Evolutionary conservation across 2,888 invertebrate species (phyloP).

Genomic region (Tholera decimalis): DNA sequence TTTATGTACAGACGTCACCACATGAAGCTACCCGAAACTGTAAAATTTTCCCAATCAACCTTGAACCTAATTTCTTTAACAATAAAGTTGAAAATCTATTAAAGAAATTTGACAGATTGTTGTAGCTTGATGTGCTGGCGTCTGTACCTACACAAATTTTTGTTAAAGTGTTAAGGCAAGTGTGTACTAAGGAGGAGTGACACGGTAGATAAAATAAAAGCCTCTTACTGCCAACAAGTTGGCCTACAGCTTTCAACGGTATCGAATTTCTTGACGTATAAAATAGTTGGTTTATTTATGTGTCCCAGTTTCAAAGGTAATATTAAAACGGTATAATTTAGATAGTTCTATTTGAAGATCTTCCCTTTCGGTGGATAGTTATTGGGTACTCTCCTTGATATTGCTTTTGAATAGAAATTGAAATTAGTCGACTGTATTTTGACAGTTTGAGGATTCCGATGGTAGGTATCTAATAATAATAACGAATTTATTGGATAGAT

Average conservation of each 20-base stretch:
- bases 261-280: conserved; percentile 36
- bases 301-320: conserved; percentile 37
- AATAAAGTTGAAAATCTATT: too few species aligned
- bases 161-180: conserved; percentile 34
- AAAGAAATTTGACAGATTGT: too few species aligned
- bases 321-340: conserved; percentile 42
- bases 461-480: neutral
- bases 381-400: conserved; percentile 3
- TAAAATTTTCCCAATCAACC: too few species aligned
- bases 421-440: conserved; percentile 17
- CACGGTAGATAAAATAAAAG: conserved; percentile 45
- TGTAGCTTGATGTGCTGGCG: too few species aligned
- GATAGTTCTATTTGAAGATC: conserved; percentile 38
- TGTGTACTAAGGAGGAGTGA: conserved; percentile 32
- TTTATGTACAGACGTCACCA: too few species aligned
- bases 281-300: conserved; percentile 48
- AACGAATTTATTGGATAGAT: neutral
- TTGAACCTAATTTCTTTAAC: too few species aligned
- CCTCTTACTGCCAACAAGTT: conserved; percentile 53
- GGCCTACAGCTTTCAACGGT: conserved; percentile 42
- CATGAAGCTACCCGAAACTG: too few species aligned
- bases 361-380: conserved; percentile 13
- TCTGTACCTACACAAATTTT: conserved; percentile 11
- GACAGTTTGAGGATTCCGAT: neutral
- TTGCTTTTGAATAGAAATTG: conserved; percentile 15